A percentile compares a stretch with the other conserved stretches of the same genome.
phyloP scores from a whole-genome alignment of 2,797 vertebrate species.

The Sebastes iracundus region DNA sequence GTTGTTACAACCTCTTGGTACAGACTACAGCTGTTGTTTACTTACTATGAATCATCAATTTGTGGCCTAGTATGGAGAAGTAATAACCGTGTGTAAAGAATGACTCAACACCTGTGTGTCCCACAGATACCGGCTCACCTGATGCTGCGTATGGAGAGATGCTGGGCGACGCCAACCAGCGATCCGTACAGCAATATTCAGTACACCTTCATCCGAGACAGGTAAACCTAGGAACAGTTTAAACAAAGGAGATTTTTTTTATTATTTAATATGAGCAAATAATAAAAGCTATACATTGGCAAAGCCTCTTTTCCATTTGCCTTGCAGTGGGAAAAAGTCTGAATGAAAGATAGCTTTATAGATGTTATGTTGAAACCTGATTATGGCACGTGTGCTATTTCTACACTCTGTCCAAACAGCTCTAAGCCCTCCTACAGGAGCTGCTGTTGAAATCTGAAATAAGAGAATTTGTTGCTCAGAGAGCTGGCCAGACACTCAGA shows the following conservation, averaged over 20 bases:
- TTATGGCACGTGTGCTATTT: not conserved
- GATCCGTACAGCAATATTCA: slow-evolving; percentile 83
- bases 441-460: slow-evolving; percentile 76
- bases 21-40: slow-evolving; percentile 69
- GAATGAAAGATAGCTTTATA: not conserved
- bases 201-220: slow-evolving; percentile 84
- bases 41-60: slow-evolving; percentile 53
- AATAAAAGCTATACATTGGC: not conserved
- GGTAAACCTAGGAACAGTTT: slow-evolving; percentile 50
- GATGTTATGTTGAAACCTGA: slow-evolving; percentile 1
- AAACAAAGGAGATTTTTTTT: not conserved
- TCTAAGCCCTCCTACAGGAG: slow-evolving; percentile 33
- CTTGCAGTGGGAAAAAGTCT: not conserved
- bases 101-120: slow-evolving; percentile 2
- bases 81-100: not conserved
- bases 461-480: slow-evolving; percentile 70
- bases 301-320: not conserved
- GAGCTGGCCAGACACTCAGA: slow-evolving; percentile 60
- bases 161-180: slow-evolving; percentile 85
- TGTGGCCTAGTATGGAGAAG: not conserved
- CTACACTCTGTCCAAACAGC: not conserved
- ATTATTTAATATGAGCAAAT: not conserved
- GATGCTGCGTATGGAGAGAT: slow-evolving; percentile 82
- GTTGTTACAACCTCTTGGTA: slow-evolving; percentile 16
- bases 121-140: slow-evolving; percentile 80